Percentiles rank a stretch among this genome's conserved stretches.
Conservation (phyloP, 2,797 vertebrate species). For the Syngnathus acus region DNA sequence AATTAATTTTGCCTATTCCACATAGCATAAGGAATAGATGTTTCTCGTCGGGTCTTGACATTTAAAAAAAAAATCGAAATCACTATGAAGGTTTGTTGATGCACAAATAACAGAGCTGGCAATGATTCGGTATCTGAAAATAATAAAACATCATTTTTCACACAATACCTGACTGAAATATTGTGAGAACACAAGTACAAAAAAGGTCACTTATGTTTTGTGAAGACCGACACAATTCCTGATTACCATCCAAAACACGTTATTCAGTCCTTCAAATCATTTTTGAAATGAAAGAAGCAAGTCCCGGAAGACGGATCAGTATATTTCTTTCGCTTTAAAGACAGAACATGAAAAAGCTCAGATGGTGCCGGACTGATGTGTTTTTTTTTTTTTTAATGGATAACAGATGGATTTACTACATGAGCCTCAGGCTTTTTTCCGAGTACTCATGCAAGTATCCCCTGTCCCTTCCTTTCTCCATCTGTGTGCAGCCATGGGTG, state of each 20-base stretch:
- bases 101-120: not conserved
- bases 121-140: not conserved
- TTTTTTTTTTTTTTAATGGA: not conserved
- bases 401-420: not conserved
- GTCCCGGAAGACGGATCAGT: not conserved
- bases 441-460: not conserved
- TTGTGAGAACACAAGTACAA: no score
- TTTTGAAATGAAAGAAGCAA: not conserved
- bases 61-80: not conserved
- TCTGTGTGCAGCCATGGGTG: conserved; percentile 80
- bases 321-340: not conserved
- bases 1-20: not conserved
- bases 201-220: not conserved
- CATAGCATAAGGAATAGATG: not conserved
- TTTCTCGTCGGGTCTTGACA: no score
- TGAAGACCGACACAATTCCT: not conserved
- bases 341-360: not conserved
- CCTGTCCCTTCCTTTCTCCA: conserved; percentile 1
- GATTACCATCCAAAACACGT: not conserved
- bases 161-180: not conserved
- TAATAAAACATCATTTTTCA: not conserved
- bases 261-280: not conserved
- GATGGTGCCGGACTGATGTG: not conserved
- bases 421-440: not conserved
- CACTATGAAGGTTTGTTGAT: no score